Evolutionary conservation across 2,113 vertebrate genomes (phyloP), one percentile per base, ranked within the genome.

Genomic region (Gymnobelideus leadbeateri): DNA sequence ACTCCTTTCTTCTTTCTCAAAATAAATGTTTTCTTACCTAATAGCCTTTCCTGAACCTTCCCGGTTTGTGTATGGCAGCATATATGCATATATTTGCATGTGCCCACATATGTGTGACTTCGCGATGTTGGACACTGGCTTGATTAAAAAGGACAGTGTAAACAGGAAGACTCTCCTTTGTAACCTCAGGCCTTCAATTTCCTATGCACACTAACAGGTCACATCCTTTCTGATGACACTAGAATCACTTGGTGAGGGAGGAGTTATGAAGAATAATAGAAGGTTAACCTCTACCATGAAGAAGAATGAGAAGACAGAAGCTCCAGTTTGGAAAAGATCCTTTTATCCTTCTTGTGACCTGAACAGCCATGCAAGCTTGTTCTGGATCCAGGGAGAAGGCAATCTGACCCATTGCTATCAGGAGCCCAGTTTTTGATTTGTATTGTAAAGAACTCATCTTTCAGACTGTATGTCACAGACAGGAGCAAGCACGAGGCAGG

Each of bases 161-260:
- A 97, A 97, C 97, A 98, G 96, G 97, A 98, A 98, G 84, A 92
- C 96, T 37, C 96, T 98, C 93, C 97, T 97, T 96, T 94, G 93
- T 77, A 97, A 97, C 92, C 90, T 94, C 95, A 94, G 96, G 98
- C 96, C 95, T 96, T 97, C 97, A 91, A 95, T 94, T 98, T 98
- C 97, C 95, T 94, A 53, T 98, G 94, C 93, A 97, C 94, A 94
- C 94, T 94, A 95, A 96, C 96, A 95, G 95, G 95, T 98, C 97
- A 90, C 93, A 96, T 95, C 92, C 23, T 92, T 97, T 96, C 96
- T 97, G 96, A 94, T 97, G 68, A 96, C 92, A 97, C 92, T 95
- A 93, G 95, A 96, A 96, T 52, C 96, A 95, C 91, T 95, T 98
- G 94, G 94, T 92, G 97, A 97, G 94, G 97, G 89, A 98, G 84